Conservation (phyloP, 2,888 invertebrate species). For the Noctua janthina region DNA sequence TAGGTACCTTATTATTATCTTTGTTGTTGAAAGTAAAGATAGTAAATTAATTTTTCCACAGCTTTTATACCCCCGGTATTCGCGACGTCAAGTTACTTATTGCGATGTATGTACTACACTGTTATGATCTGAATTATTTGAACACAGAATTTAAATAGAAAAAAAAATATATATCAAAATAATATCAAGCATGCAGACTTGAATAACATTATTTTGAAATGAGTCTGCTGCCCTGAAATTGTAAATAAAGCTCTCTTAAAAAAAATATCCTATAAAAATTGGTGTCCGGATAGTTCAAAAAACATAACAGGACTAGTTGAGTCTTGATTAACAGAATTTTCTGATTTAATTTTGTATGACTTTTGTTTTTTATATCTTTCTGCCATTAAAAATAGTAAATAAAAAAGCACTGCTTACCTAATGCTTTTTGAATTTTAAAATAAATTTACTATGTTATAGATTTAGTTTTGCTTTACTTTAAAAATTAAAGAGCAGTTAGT, state of each 20-base stretch:
- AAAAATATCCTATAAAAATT: neutral
- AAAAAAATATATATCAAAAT: neutral
- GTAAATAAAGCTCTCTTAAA: neutral
- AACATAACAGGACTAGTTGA: slow-evolving; percentile 20
- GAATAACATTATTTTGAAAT: neutral
- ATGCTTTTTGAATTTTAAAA: neutral
- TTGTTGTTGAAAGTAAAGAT: slow-evolving; percentile 35
- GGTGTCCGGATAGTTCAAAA: slow-evolving; percentile 44
- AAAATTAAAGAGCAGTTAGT: neutral
- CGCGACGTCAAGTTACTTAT: slow-evolving; percentile 73
- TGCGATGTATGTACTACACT: slow-evolving; percentile 73
- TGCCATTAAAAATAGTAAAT: neutral
- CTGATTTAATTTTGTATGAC: neutral
- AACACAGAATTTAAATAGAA: slow-evolving; percentile 16
- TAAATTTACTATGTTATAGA: neutral
- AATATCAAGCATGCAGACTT: neutral
- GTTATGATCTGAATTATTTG: slow-evolving; percentile 32
- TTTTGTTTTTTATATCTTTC: neutral
- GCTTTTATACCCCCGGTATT: slow-evolving; percentile 75
- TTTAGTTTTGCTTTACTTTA: neutral
- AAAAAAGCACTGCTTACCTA: slow-evolving; percentile 11
- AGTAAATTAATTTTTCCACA: slow-evolving; percentile 68
- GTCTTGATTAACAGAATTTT: neutral
- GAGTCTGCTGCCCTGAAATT: neutral
- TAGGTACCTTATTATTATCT: neutral